phyloP scores from a whole-genome alignment of 1,140 invertebrate genomes.

The Drosophila ambigua region DNA sequence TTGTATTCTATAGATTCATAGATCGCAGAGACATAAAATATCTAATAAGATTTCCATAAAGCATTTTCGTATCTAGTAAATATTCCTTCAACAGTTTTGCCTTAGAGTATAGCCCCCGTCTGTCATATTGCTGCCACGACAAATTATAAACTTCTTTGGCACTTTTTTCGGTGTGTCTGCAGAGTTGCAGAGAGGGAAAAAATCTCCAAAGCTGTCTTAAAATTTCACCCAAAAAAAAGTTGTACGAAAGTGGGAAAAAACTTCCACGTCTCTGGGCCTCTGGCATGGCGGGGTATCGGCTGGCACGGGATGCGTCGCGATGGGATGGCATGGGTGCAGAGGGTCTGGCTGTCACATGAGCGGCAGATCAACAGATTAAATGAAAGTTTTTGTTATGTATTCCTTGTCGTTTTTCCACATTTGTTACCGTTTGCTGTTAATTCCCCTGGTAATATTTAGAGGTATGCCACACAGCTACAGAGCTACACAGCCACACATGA shows the following conservation, averaged over 20 bases:
- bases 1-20: no score
- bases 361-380: constrained; percentile 75
- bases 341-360: constrained; percentile 54
- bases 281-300: background rate
- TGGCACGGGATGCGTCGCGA: no score
- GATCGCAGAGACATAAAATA: no score
- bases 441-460: constrained; percentile 53
- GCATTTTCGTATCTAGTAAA: no score
- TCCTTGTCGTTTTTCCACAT: constrained; percentile 19
- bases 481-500: constrained; percentile 28
- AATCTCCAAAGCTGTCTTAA: constrained; percentile 73
- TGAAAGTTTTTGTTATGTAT: constrained; percentile 56
- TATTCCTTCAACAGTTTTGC: no score
- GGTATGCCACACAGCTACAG: constrained; percentile 8
- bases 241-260: constrained; percentile 52
- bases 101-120: constrained; percentile 16
- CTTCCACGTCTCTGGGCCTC: constrained; percentile 18
- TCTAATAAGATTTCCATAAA: no score
- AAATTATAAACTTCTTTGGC: constrained; percentile 25
- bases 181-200: constrained; percentile 47
- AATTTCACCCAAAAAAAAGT: constrained; percentile 56
- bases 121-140: background rate
- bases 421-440: constrained; percentile 39
- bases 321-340: no score
- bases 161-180: constrained; percentile 41